Evolutionary conservation across 1,140 invertebrate species (phyloP).

Genomic region (Drosophila jambulina): DNA sequence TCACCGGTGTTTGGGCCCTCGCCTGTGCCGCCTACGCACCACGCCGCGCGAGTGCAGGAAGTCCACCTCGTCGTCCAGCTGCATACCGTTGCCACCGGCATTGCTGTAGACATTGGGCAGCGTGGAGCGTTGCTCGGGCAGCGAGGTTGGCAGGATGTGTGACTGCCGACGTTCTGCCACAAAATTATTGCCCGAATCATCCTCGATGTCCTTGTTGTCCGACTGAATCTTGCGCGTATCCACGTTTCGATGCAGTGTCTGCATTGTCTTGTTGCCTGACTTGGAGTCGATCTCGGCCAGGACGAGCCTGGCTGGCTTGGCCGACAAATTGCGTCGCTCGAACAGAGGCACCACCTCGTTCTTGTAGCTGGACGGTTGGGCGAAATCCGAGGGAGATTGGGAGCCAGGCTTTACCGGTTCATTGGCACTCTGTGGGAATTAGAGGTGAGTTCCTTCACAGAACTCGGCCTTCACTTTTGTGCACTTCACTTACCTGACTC

Average conservation of each 20-base stretch:
- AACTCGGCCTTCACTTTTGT: neutral
- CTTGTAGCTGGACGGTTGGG: constrained; percentile 65
- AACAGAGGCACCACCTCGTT: constrained; percentile 63
- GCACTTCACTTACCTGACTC: constrained; percentile 38
- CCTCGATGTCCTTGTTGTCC: constrained; percentile 84
- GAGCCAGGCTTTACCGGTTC: constrained; percentile 65
- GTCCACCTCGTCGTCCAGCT: constrained; percentile 78
- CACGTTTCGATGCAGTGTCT: constrained; percentile 70
- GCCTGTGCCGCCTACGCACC: constrained; percentile 71
- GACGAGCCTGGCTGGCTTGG: constrained; percentile 18
- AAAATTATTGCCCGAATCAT: constrained; percentile 83
- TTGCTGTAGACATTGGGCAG: constrained; percentile 83
- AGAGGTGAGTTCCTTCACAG: no score
- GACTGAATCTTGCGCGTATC: constrained; percentile 84
- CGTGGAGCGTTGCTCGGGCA: constrained; percentile 79
- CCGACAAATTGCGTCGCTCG: constrained; percentile 13
- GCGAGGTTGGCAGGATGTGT: constrained; percentile 75
- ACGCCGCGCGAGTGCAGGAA: constrained; percentile 71
- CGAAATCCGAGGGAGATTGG: constrained; percentile 55
- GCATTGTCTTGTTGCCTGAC: constrained; percentile 53
- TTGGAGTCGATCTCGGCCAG: constrained; percentile 27
- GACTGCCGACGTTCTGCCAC: constrained; percentile 64
- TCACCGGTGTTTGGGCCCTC: constrained; percentile 77
- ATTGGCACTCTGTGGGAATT: constrained; percentile 60
- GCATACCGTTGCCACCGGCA: constrained; percentile 82